Evolutionary conservation across 2,888 invertebrate species (phyloP).

Genomic region (Sacculina carcini): DNA sequence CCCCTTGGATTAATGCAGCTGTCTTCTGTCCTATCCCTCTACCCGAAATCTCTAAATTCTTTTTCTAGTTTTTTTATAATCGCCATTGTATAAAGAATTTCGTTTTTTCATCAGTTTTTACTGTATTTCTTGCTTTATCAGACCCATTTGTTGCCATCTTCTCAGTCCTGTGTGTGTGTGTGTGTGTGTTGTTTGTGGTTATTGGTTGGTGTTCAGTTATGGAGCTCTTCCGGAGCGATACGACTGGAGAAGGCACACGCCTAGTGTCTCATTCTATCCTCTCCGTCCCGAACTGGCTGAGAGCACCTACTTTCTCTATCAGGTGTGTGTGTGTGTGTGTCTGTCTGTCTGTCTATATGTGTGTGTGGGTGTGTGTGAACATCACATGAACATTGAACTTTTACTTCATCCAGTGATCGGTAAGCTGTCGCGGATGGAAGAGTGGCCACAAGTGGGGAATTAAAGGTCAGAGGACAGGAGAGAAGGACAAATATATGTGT

Average conservation of each 20-base stretch:
- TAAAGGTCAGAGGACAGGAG: too few species aligned
- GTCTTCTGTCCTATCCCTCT: too few species aligned
- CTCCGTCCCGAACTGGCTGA: constrained; percentile 33
- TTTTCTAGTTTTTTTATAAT: too few species aligned
- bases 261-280: constrained; percentile 34
- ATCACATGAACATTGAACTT: background rate
- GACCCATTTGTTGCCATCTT: background rate
- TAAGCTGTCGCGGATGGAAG: background rate
- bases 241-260: constrained; percentile 23
- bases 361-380: too few species aligned
- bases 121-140: background rate
- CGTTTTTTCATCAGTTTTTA: background rate
- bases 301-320: constrained; percentile 33
- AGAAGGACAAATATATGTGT: too few species aligned
- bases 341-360: too few species aligned
- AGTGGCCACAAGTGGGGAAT: too few species aligned
- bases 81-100: too few species aligned
- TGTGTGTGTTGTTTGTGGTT: background rate
- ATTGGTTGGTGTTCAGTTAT: too few species aligned
- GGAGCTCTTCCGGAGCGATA: constrained; percentile 25
- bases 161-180: background rate
- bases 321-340: constrained; percentile 6
- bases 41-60: too few species aligned
- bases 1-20: too few species aligned
- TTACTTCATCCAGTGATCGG: background rate